Evolutionary conservation across 2,888 invertebrate genomes (phyloP), one percentile per base, ranked within the genome.

Genomic region (Podotricha telesiphe): DNA sequence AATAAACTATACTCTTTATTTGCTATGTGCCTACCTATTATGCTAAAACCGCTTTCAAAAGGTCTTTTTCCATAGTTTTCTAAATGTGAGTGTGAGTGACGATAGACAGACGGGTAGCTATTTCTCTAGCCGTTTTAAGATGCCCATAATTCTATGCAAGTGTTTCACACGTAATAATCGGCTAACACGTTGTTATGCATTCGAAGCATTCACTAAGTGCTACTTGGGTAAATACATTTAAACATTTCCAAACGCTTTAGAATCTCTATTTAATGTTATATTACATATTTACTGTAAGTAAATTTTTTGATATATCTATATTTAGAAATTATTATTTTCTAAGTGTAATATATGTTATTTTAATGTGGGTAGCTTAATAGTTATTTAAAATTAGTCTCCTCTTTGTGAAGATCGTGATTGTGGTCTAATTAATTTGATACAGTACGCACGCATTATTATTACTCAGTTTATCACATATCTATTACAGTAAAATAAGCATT

Each of bases 151-250:
- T 86, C 84, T 78, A 75, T 78, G 76, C 79, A 77, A 86, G 86
- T 86, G 86, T 86, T 88, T 85, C 84, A 83, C 87, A 86, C 85
- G 80, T 83, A 84, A 85, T 89, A 89, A 89, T 89, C 87, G 81
- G 81, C 83, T 86, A 86, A 86, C 79, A 78, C 80, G 77, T 73
- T 79, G 80, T 80, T 82, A 79, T 79, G 80, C 78, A 71, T 74
- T 71, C 73, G 69, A 76, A 80, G 81, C 81, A 83, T 81, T 81
- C 80, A 78, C 82, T 83, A 79, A 85, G 78, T 77, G 77, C 76
- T 74, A 68, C 71, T 71, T 71, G 51, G 63, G 68, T 70, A 74
- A 72, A 73, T 76, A 75, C 75, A 73, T 72, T 73, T 74, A 74
- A 73, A 73, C 70, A 28, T 15, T 61, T 45, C 20, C 61, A 28